These are phyloP conservation scores for Scrobipalpa atriplicella DNA, from an alignment of 2,888 invertebrate species.

Conservation along the genomic window DNA sequence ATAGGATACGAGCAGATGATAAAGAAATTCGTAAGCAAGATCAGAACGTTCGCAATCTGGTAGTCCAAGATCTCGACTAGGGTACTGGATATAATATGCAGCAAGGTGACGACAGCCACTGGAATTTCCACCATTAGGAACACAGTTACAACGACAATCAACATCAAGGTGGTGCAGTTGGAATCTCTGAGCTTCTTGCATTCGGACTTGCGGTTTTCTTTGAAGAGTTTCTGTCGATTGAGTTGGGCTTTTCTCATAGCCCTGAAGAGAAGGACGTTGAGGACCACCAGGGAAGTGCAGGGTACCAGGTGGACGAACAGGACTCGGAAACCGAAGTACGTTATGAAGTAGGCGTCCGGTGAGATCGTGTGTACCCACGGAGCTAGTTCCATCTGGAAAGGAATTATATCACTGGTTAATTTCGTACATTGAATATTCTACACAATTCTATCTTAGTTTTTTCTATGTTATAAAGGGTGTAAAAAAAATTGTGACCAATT, in stretches of 20 bases:
- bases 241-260: constrained; percentile 93
- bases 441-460: too few relatives aligned
- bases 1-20: constrained; percentile 96
- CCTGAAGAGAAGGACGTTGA: constrained; percentile 93
- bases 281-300: constrained; percentile 92
- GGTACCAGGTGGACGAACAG: constrained; percentile 96
- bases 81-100: constrained; percentile 91
- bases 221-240: constrained; percentile 89
- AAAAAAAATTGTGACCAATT: too few relatives aligned
- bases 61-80: constrained; percentile 89
- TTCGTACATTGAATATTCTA: too few relatives aligned
- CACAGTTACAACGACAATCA: constrained; percentile 93
- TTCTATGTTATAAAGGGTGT: too few relatives aligned
- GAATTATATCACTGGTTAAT: too few relatives aligned
- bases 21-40: constrained; percentile 94
- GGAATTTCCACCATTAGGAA: constrained; percentile 93
- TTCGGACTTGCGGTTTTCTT: constrained; percentile 89
- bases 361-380: constrained; percentile 88
- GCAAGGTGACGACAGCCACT: constrained; percentile 90
- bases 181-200: constrained; percentile 90
- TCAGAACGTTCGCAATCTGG: constrained; percentile 88
- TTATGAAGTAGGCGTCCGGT: constrained; percentile 90
- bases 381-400: constrained; percentile 80
- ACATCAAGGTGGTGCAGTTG: constrained; percentile 93
- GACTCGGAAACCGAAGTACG: constrained; percentile 93